phyloP scores from a whole-genome alignment of 2,888 invertebrate species.

The Subacronicta megacephala region DNA sequence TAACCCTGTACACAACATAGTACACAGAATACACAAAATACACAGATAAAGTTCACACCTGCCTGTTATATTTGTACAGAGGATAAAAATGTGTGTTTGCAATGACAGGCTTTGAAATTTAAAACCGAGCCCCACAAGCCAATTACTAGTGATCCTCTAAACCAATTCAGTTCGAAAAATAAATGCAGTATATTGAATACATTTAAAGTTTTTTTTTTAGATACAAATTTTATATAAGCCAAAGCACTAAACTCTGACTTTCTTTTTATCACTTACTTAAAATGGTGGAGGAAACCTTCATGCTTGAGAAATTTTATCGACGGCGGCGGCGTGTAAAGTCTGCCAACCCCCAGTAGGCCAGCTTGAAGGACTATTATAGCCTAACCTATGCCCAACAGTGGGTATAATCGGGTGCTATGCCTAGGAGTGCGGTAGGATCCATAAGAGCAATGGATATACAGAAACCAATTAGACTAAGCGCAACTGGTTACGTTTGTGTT shows the following conservation, averaged over 20 bases:
- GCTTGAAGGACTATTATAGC: too few relatives aligned
- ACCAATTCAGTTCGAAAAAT: neutral
- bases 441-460: constrained; percentile 10
- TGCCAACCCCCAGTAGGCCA: too few relatives aligned
- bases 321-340: too few relatives aligned
- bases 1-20: constrained; percentile 11
- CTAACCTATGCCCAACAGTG: too few relatives aligned
- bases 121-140: constrained; percentile 18
- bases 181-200: neutral
- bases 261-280: too few relatives aligned
- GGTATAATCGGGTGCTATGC: too few relatives aligned
- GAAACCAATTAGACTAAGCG: constrained; percentile 35
- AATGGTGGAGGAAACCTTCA: too few relatives aligned
- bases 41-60: constrained; percentile 23
- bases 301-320: too few relatives aligned
- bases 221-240: too few relatives aligned
- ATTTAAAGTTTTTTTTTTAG: too few relatives aligned
- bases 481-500: constrained; percentile 33
- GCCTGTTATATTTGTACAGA: constrained; percentile 16
- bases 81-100: constrained; percentile 22
- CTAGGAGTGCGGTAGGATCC: neutral
- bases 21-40: constrained; percentile 21
- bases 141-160: constrained; percentile 3
- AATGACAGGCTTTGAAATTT: constrained; percentile 26
- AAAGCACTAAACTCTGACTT: too few relatives aligned